These are phyloP conservation scores for Halictus quadricinctus DNA, from an alignment of 2,888 invertebrate species.

Conservation along the genomic window DNA sequence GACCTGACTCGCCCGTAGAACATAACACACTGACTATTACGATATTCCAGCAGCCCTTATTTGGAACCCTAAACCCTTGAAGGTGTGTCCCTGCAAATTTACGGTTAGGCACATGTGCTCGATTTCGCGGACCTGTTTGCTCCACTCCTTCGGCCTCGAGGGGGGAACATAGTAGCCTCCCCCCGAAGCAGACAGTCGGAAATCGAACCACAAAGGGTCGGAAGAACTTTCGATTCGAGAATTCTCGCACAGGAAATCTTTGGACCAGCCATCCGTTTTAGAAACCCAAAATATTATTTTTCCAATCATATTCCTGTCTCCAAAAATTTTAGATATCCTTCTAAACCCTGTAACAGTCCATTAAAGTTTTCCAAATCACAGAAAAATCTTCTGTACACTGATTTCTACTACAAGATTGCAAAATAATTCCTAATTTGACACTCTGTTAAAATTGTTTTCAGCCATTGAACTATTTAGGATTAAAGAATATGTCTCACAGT, in stretches of 20 bases:
- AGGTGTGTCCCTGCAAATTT: slow-evolving; percentile 60
- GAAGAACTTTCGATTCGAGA: neutral
- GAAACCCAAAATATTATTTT: neutral
- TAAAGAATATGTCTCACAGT: no score
- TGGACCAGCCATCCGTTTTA: neutral
- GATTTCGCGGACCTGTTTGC: slow-evolving; percentile 47
- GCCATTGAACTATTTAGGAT: no score
- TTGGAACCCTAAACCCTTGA: slow-evolving; percentile 53
- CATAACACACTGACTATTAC: slow-evolving; percentile 55
- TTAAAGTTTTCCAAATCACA: no score
- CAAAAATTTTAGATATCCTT: no score
- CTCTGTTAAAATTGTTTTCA: no score
- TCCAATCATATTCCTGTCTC: neutral
- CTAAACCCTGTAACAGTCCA: no score
- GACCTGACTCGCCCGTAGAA: slow-evolving; percentile 37
- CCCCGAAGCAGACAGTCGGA: slow-evolving; percentile 4
- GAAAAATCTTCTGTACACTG: no score
- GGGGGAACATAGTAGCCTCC: slow-evolving; percentile 4
- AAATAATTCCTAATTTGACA: no score
- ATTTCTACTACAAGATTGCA: no score
- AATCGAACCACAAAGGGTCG: neutral
- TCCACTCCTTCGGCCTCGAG: slow-evolving; percentile 25
- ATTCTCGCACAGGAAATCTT: neutral
- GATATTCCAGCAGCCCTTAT: slow-evolving; percentile 59
- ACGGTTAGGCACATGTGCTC: slow-evolving; percentile 55